Conservation (phyloP, 2,797 vertebrate genomes). For the Toxotes lorentzi region DNA sequence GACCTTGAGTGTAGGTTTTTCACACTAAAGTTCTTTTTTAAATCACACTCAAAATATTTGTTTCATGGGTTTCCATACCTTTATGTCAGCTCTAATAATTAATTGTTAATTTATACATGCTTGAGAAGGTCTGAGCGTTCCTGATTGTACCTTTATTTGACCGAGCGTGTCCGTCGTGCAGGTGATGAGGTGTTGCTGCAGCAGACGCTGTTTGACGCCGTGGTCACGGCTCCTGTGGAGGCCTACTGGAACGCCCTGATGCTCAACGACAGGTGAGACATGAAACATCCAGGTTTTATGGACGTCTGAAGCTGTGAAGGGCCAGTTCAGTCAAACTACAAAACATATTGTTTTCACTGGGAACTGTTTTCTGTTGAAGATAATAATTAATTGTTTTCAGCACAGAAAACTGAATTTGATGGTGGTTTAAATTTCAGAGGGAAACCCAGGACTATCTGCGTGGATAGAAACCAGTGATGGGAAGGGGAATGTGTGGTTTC, state of each 20-base stretch:
- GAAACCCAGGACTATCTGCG: no score
- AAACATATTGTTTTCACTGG: neutral
- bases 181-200: conserved; percentile 94
- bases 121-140: neutral
- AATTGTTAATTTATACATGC: neutral
- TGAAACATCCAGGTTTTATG: neutral
- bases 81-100: neutral
- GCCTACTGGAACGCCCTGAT: conserved; percentile 95
- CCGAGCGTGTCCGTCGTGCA: conserved; percentile 57
- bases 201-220: conserved; percentile 93
- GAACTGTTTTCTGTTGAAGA: no score
- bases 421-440: no score
- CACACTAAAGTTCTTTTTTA: neutral
- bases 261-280: conserved; percentile 88
- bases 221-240: conserved; percentile 95
- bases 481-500: no score
- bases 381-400: neutral
- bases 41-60: neutral
- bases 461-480: no score
- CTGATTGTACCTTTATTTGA: neutral
- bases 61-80: neutral
- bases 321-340: neutral
- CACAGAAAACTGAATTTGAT: no score
- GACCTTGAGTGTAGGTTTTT: conserved; percentile 92
- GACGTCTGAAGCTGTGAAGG: neutral